Evolutionary conservation across 1,140 invertebrate species (phyloP).

Genomic region (Ceratina japonica): DNA sequence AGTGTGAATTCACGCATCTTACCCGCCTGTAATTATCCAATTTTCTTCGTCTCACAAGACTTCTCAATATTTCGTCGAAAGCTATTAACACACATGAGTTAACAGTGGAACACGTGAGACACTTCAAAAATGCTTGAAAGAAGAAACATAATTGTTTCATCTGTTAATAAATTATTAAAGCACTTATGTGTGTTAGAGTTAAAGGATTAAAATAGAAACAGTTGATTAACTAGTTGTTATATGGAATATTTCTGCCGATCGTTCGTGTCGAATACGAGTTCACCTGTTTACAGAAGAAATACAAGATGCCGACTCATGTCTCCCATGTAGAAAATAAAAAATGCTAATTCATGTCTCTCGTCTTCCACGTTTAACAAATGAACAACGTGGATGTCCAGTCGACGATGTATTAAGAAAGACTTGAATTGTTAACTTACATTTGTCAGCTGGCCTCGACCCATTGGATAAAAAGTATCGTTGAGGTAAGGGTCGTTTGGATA

Average conservation of each 20-base stretch:
- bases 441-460: conserved; percentile 86
- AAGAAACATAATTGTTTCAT: no score
- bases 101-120: no score
- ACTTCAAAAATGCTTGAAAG: no score
- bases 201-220: no score
- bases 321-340: no score
- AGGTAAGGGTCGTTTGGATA: conserved; percentile 85
- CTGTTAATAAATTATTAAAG: neutral
- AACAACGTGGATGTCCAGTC: no score
- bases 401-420: neutral
- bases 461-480: conserved; percentile 82
- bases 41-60: neutral
- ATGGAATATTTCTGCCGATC: neutral
- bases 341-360: no score
- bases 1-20: conserved; percentile 76
- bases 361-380: neutral
- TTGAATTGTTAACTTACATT: conserved; percentile 80
- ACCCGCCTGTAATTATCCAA: conserved; percentile 72
- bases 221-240: neutral
- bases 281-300: no score
- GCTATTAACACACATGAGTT: no score
- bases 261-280: no score
- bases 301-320: no score
- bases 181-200: no score
- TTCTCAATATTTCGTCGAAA: neutral